Percentiles rank a stretch among this genome's conserved stretches.
Conservation (phyloP, 2,113 vertebrate species). For the Coregonus clupeaformis region DNA sequence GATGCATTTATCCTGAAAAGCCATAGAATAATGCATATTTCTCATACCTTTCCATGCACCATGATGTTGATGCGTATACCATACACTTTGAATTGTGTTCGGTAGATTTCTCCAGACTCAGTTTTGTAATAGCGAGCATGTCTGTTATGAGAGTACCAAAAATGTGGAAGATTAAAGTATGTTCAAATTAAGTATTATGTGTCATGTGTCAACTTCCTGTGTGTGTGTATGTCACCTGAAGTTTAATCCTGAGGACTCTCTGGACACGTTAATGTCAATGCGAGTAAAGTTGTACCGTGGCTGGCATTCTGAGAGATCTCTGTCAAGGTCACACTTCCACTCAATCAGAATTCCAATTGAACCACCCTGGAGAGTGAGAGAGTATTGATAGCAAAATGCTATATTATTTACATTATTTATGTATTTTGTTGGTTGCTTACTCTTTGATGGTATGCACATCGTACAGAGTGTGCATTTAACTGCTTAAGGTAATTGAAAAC, state of each 20-base stretch:
- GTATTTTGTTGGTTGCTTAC: too few relatives aligned
- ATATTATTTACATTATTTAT: too few relatives aligned
- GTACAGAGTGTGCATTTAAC: too few relatives aligned
- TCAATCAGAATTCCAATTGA: constrained; percentile 87
- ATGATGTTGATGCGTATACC: constrained; percentile 88
- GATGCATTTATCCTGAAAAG: not conserved
- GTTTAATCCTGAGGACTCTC: constrained; percentile 80
- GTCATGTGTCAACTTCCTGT: not conserved
- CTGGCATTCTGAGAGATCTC: constrained; percentile 76
- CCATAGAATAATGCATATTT: not conserved
- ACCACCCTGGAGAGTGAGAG: constrained; percentile 76
- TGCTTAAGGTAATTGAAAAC: too few relatives aligned
- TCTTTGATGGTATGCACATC: too few relatives aligned
- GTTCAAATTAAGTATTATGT: not conserved
- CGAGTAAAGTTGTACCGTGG: constrained; percentile 86
- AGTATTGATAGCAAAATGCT: not conserved
- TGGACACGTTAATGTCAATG: constrained; percentile 74
- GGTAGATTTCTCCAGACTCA: constrained; percentile 67
- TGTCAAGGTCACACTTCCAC: constrained; percentile 93
- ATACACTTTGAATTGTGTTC: constrained; percentile 84
- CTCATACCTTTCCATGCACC: constrained; percentile 85
- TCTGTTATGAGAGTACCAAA: constrained; percentile 57
- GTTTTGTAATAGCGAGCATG: constrained; percentile 84
- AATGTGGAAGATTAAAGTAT: not conserved
- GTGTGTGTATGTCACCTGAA: constrained; percentile 78